phyloP scores from a whole-genome alignment of 2,797 vertebrate species.

The Hoplostethus mediterraneus region DNA sequence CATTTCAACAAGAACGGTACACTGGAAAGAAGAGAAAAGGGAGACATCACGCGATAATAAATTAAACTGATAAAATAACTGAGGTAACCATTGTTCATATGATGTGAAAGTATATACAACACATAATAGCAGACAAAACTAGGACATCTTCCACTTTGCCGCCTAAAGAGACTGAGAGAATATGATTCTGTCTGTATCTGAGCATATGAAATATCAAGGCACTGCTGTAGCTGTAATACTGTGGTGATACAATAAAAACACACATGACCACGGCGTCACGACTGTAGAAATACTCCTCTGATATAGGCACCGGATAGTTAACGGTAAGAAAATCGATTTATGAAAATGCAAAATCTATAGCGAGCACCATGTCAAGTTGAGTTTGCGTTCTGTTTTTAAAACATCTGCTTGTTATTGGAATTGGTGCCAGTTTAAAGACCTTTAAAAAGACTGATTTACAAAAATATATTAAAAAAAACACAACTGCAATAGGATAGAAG shows the following conservation, averaged over 20 bases:
- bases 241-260: slow-evolving; percentile 59
- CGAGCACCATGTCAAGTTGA: slow-evolving; percentile 84
- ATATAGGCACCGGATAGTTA: slow-evolving; percentile 89
- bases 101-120: slow-evolving; percentile 49
- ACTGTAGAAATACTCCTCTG: slow-evolving; percentile 85
- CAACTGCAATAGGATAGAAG: slow-evolving; percentile 19
- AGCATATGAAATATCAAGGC: slow-evolving; percentile 91
- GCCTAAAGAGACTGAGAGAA: slow-evolving; percentile 45
- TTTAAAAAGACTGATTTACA: slow-evolving; percentile 67
- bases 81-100: slow-evolving; percentile 61
- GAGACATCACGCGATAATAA: slow-evolving; percentile 42
- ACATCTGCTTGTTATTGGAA: slow-evolving; percentile 52
- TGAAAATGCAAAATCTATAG: slow-evolving; percentile 86
- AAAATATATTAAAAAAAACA: slow-evolving; percentile 72
- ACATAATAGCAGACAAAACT: slow-evolving; percentile 41
- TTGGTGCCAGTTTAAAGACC: slow-evolving; percentile 45
- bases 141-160: slow-evolving; percentile 55
- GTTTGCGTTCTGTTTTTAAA: slow-evolving; percentile 57
- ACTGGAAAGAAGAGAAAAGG: slow-evolving; percentile 27
- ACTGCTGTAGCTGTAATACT: slow-evolving; percentile 86
- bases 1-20: slow-evolving; percentile 38
- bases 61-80: slow-evolving; percentile 44
- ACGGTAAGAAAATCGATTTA: slow-evolving; percentile 87
- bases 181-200: slow-evolving; percentile 53
- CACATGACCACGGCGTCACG: slow-evolving; percentile 64